Conservation (phyloP, 1,140 invertebrate species). For the Drosophila sucinea region DNA sequence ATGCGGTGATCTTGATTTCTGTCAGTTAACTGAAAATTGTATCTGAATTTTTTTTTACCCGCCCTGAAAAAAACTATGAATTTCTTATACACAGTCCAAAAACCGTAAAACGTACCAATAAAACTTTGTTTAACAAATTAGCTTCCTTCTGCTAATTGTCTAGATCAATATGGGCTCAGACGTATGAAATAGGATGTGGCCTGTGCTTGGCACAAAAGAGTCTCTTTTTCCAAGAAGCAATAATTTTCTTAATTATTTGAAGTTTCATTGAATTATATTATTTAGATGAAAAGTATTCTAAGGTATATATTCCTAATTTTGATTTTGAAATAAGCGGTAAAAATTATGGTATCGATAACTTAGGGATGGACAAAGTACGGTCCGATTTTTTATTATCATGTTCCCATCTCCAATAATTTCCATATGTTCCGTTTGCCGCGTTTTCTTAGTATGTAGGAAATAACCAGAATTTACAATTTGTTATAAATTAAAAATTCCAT, state of each 20-base stretch:
- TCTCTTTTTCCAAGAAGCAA: background rate
- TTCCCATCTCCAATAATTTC: background rate
- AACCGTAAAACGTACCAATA: conserved; percentile 52
- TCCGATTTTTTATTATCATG: too few species aligned
- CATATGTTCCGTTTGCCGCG: conserved; percentile 18
- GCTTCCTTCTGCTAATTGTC: conserved; percentile 60
- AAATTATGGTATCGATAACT: background rate
- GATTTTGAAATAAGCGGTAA: background rate
- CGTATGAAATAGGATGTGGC: conserved; percentile 23
- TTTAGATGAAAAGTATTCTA: background rate
- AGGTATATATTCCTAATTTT: background rate
- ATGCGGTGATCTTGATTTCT: conserved; percentile 47
- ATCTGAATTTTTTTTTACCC: background rate
- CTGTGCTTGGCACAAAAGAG: conserved; percentile 40
- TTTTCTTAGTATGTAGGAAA: conserved; percentile 9
- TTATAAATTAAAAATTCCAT: background rate
- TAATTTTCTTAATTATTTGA: conserved; percentile 5
- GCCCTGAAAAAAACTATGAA: conserved; percentile 20
- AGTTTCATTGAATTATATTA: background rate
- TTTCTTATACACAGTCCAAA: conserved; percentile 48
- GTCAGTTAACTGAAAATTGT: conserved; percentile 49
- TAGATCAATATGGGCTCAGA: conserved; percentile 52
- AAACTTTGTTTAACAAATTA: conserved; percentile 69
- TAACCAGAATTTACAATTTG: background rate
- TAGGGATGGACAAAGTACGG: too few species aligned